Conservation (phyloP, 2,888 invertebrate genomes). For the Dryococelus australis region DNA sequence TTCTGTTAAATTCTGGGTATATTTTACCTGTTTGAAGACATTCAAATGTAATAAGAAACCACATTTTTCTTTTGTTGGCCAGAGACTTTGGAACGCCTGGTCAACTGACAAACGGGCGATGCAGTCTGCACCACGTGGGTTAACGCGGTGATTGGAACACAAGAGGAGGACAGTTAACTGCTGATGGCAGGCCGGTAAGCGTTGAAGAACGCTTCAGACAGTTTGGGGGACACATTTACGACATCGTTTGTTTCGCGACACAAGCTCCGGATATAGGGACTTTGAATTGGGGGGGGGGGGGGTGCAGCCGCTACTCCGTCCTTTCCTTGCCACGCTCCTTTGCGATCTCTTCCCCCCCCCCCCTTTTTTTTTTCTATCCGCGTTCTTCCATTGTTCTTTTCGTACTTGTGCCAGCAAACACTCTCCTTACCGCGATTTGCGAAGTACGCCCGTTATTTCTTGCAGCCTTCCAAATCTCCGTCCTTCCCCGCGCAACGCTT, state of each 20-base stretch:
- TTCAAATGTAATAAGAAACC: too few species aligned
- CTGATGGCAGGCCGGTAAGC: background rate
- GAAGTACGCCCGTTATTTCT: background rate
- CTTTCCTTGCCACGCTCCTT: background rate
- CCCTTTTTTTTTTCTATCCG: background rate
- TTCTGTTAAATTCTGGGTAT: too few species aligned
- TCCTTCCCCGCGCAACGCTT: background rate
- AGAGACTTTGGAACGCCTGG: too few species aligned
- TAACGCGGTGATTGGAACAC: background rate
- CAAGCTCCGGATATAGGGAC: background rate
- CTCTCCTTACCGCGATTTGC: background rate
- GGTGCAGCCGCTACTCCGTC: background rate
- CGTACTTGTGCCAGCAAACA: background rate
- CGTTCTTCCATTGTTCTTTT: too few species aligned
- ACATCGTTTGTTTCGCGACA: conserved; percentile 2
- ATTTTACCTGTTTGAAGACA: too few species aligned
- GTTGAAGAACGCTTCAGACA: background rate
- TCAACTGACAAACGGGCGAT: too few species aligned
- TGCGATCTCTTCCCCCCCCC: background rate
- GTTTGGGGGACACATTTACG: background rate
- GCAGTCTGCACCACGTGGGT: background rate
- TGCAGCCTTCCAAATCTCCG: background rate
- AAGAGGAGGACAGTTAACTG: background rate
- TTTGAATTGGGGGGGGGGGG: too few species aligned
- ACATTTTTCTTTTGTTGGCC: too few species aligned